A percentile compares a stretch with the other conserved stretches of the same genome.
These are phyloP conservation scores for Danio tinwini DNA, from an alignment of 2,797 vertebrate genomes.

Conservation along the genomic window DNA sequence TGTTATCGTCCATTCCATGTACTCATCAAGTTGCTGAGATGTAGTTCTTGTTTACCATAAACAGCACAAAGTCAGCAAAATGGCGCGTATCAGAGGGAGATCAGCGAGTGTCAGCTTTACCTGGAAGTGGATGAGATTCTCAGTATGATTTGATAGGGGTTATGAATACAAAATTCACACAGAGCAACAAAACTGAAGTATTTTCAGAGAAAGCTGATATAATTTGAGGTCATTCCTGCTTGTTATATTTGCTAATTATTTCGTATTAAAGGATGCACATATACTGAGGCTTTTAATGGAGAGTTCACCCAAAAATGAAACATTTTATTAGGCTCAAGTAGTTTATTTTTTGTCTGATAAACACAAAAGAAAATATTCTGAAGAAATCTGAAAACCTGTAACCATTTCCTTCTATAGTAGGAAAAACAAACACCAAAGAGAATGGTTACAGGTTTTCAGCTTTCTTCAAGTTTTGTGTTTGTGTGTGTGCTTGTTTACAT, in stretches of 20 bases:
- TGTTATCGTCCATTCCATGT: neutral
- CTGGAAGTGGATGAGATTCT: constrained; percentile 7
- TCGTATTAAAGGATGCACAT: too few relatives aligned
- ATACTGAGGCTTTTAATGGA: too few relatives aligned
- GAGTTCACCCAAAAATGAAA: too few relatives aligned
- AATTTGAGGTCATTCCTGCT: neutral
- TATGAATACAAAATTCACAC: neutral
- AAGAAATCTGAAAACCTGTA: too few relatives aligned
- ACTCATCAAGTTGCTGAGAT: constrained; percentile 60
- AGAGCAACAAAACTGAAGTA: neutral
- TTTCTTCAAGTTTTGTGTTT: too few relatives aligned
- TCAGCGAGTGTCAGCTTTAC: constrained; percentile 53
- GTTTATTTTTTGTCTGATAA: too few relatives aligned
- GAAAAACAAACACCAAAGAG: too few relatives aligned
- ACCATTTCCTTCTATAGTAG: too few relatives aligned
- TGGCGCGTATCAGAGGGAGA: constrained; percentile 30
- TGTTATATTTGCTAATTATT: neutral
- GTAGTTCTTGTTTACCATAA: constrained; percentile 61
- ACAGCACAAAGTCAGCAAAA: constrained; percentile 45
- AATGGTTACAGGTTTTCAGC: too few relatives aligned
- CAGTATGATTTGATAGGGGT: constrained; percentile 43
- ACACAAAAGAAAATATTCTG: too few relatives aligned
- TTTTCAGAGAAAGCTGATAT: neutral
- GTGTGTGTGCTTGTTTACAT: too few relatives aligned
- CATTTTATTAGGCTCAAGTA: too few relatives aligned